A percentile compares a stretch with the other conserved stretches of the same genome.
phyloP scores from a whole-genome alignment of 1,140 invertebrate genomes.

The Drosophila murphyi region DNA sequence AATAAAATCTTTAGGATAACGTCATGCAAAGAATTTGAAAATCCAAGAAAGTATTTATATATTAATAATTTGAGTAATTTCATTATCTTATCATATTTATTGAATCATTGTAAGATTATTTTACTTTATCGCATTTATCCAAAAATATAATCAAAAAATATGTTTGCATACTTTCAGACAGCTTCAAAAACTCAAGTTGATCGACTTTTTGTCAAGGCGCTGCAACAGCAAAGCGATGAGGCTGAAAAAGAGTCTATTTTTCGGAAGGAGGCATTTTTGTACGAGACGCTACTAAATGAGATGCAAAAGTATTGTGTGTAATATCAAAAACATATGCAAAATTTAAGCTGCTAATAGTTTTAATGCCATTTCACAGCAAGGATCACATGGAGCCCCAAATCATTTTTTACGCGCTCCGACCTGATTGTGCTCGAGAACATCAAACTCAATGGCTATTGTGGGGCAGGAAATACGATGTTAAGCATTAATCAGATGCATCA shows the following conservation, averaged over 20 bases:
- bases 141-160: background rate
- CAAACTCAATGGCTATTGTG: constrained; percentile 24
- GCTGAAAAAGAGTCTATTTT: constrained; percentile 63
- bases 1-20: too few relatives aligned
- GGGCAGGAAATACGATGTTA: background rate
- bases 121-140: background rate
- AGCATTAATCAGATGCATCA: constrained; percentile 29
- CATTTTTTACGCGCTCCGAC: constrained; percentile 75
- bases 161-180: constrained; percentile 61
- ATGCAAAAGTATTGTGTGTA: constrained; percentile 62
- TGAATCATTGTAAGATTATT: background rate
- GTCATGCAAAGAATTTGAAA: too few relatives aligned
- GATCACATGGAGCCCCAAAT: constrained; percentile 63
- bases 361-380: constrained; percentile 36
- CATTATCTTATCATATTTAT: background rate
- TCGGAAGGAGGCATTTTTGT: constrained; percentile 65
- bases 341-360: background rate
- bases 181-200: background rate
- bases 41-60: too few relatives aligned
- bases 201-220: constrained; percentile 64
- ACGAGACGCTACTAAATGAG: constrained; percentile 49
- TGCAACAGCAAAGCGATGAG: constrained; percentile 64
- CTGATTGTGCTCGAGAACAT: constrained; percentile 84
- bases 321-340: background rate
- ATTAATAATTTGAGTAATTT: background rate